phyloP scores from a whole-genome alignment of 2,797 vertebrate genomes.

The Clarias pachynema region DNA sequence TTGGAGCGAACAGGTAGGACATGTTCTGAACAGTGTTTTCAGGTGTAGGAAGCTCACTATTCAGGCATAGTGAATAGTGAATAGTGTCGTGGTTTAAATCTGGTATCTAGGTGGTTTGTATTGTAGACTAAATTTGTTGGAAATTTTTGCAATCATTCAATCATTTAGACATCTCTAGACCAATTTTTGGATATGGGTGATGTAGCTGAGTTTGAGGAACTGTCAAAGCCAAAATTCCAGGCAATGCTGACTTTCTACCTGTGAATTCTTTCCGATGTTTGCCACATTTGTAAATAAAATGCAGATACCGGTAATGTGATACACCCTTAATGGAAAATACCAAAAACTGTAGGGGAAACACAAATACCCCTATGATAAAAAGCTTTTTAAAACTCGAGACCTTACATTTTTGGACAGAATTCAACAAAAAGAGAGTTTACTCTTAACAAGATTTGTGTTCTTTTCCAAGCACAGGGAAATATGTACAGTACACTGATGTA shows the following conservation, averaged over 20 bases:
- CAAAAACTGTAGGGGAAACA: background rate
- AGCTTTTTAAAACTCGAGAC: background rate
- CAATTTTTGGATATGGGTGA: background rate
- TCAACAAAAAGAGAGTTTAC: background rate
- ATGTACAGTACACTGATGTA: background rate
- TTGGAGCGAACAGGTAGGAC: background rate
- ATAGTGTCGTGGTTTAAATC: background rate
- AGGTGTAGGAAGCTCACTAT: background rate
- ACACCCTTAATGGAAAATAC: background rate
- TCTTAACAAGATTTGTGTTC: background rate
- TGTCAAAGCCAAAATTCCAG: background rate
- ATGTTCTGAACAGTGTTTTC: background rate
- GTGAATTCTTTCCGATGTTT: background rate
- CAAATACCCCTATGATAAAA: background rate
- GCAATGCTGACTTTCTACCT: background rate
- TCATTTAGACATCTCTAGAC: too few relatives aligned
- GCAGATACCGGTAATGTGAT: background rate
- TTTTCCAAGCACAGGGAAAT: background rate
- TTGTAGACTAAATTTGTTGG: background rate
- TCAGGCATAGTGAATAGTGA: too few relatives aligned
- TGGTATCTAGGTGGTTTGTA: background rate
- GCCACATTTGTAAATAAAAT: slow-evolving; percentile 2
- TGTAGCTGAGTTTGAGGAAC: background rate
- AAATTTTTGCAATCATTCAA: background rate
- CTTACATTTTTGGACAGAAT: background rate